Conservation (phyloP, 2,888 invertebrate genomes). For the Dorcus hopei region DNA sequence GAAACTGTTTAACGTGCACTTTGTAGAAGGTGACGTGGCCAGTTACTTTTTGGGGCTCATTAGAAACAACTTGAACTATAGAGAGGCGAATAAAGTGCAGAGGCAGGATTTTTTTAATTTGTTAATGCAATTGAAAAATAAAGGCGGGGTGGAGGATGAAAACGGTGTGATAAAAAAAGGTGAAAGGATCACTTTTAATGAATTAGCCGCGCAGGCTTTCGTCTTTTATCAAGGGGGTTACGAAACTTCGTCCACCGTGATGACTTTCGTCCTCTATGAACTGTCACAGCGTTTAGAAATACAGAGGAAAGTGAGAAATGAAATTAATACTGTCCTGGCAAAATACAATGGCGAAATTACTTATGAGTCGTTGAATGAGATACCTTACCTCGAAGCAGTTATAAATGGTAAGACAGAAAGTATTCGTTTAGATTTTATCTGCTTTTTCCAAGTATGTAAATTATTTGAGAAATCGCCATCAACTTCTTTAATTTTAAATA, state of each 20-base stretch:
- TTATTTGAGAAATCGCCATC: too few species aligned
- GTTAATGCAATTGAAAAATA: constrained; percentile 31
- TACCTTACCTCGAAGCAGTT: constrained; percentile 50
- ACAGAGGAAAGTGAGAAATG: constrained; percentile 45
- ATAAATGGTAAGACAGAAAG: constrained; percentile 24
- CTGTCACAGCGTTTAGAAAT: constrained; percentile 43
- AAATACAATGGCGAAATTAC: constrained; percentile 39
- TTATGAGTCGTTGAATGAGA: constrained; percentile 46
- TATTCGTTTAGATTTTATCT: neutral
- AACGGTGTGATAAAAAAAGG: neutral
- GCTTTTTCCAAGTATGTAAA: too few species aligned
- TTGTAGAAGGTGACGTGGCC: constrained; percentile 27
- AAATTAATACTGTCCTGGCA: constrained; percentile 38
- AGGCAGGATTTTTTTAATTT: constrained; percentile 43
- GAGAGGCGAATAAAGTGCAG: constrained; percentile 21
- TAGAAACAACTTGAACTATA: constrained; percentile 29
- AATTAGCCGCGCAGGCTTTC: constrained; percentile 38
- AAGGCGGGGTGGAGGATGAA: neutral
- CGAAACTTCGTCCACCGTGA: constrained; percentile 46
- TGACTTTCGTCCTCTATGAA: constrained; percentile 42
- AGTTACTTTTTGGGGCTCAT: constrained; percentile 34
- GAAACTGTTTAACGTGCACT: constrained; percentile 18
- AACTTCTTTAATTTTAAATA: too few species aligned
- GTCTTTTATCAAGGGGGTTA: constrained; percentile 50
- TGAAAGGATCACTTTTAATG: neutral